phyloP scores from a whole-genome alignment of 1,140 invertebrate species.

The Drosophila ogumai region DNA sequence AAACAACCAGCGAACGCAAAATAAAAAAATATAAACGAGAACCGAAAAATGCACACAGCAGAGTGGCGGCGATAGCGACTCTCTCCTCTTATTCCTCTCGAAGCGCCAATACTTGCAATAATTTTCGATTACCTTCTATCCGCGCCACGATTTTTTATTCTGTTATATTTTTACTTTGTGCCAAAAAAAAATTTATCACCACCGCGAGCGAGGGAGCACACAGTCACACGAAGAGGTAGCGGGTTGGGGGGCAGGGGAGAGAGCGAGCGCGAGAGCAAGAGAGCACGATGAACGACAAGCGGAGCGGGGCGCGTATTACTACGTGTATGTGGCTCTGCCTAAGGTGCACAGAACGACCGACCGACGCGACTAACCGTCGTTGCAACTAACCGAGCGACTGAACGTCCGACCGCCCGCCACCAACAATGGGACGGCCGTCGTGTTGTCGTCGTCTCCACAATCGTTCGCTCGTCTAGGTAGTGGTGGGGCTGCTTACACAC shows the following conservation, averaged over 20 bases:
- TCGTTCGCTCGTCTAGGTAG: constrained; percentile 17
- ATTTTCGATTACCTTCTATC: constrained; percentile 51
- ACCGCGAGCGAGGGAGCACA: constrained; percentile 59
- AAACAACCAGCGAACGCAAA: constrained; percentile 5
- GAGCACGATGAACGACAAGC: constrained; percentile 37
- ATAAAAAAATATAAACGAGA: constrained; percentile 26
- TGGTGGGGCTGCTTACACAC: constrained; percentile 34
- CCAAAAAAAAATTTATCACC: constrained; percentile 82
- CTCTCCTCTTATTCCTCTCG: constrained; percentile 18
- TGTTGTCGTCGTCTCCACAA: constrained; percentile 52
- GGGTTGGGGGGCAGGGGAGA: not conserved
- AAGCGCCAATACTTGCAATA: constrained; percentile 49
- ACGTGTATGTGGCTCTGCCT: constrained; percentile 50
- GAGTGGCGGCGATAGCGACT: not conserved
- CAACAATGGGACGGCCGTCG: constrained; percentile 18
- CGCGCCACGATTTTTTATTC: constrained; percentile 72
- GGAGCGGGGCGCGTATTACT: constrained; percentile 21
- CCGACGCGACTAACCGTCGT: constrained; percentile 15
- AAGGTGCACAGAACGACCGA: constrained; percentile 46
- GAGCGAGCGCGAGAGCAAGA: constrained; percentile 14
- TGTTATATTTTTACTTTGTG: constrained; percentile 82
- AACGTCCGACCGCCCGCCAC: constrained; percentile 12
- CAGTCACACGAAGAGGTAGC: constrained; percentile 28
- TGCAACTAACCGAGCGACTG: constrained; percentile 4
- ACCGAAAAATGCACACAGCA: constrained; percentile 19